Evolutionary conservation across 2,797 vertebrate genomes (phyloP).

Genomic region (Molossus molossus): DNA sequence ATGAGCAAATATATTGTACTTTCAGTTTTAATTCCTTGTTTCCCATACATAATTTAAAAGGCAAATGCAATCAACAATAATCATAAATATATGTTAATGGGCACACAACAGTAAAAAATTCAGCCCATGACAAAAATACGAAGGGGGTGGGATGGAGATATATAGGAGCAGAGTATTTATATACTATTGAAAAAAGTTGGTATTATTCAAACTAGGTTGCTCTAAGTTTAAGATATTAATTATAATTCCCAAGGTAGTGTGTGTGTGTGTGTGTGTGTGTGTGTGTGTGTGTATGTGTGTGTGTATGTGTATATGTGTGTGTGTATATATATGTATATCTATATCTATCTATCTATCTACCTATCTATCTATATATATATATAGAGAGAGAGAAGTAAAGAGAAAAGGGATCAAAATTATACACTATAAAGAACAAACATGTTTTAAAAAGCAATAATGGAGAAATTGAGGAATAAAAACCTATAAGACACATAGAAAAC

Average conservation of each 20-base stretch:
- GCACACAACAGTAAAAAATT: background rate
- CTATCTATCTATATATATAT: background rate
- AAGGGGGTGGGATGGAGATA: background rate
- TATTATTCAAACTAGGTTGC: background rate
- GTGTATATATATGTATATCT: too few relatives aligned
- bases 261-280: too few relatives aligned
- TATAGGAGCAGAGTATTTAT: background rate
- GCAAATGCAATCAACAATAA: background rate
- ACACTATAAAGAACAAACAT: background rate
- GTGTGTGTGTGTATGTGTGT: too few relatives aligned
- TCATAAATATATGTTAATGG: background rate
- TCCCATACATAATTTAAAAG: background rate
- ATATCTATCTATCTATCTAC: too few relatives aligned
- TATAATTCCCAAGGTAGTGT: background rate
- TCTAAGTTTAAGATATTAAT: background rate
- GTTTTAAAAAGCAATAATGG: background rate
- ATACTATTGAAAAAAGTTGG: background rate
- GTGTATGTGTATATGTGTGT: too few relatives aligned
- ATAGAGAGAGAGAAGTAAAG: background rate
- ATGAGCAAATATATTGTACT: background rate
- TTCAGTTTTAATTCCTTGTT: background rate
- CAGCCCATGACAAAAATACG: background rate
- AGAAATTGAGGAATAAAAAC: conserved; percentile 19
- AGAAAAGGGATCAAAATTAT: background rate
- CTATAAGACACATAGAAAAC: background rate